Base-by-base conservation (phyloP, 2,888 invertebrate genomes). In the Drosophila testacea region DNA sequence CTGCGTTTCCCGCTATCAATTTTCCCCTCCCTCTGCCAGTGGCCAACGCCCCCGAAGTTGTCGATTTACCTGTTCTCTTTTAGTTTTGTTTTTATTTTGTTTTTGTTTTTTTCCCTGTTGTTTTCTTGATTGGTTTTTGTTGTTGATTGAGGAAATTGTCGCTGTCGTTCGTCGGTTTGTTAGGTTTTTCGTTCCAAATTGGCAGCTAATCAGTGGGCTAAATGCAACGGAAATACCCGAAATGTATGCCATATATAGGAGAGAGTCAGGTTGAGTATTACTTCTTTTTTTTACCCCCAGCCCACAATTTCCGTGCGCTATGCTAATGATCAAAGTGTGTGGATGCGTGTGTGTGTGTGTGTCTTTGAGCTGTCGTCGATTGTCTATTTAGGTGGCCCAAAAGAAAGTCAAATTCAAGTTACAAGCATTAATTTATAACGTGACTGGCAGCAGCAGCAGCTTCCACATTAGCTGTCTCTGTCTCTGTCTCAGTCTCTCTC, bases 111-210 rank as follows among this genome's bases (percentile, higher is more conserved):
- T 42, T 44, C 39, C 39, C 41, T 42, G 44, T 62, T 54, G 39
- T 64, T 60, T 61, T 55, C 55, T 77, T 79, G 69, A 80, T 83
- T 78, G 67, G 61, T 69, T 75, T 32, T 6, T 32, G 6, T 32
- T 47, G 77, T 79, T 84, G 86, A 86, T 86, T 86, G 85, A 86
- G 85, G 88, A 86, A 86, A 84, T 80, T 82, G 84, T 81, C 77
- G 69, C 66, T 66, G 77, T 72, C 55, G 69, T 66, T 65, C 6
- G 30, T 7, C n/a, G 9, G 67, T 59, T 68, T 38, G 66, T 48
- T 47, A 42, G 39, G 34, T 70, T 55, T 34, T 59, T 79, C 63
- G 76, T 64, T 73, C 67, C 69, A 76, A 81, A 82, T 83, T 81
- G 79, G 72, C 73, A 73, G 81, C 88, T 85, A 85, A 85, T 85